A percentile compares a stretch with the other conserved stretches of the same genome.
Evolutionary conservation across 2,888 invertebrate genomes (phyloP).

Genomic region (Heliconius hortense): DNA sequence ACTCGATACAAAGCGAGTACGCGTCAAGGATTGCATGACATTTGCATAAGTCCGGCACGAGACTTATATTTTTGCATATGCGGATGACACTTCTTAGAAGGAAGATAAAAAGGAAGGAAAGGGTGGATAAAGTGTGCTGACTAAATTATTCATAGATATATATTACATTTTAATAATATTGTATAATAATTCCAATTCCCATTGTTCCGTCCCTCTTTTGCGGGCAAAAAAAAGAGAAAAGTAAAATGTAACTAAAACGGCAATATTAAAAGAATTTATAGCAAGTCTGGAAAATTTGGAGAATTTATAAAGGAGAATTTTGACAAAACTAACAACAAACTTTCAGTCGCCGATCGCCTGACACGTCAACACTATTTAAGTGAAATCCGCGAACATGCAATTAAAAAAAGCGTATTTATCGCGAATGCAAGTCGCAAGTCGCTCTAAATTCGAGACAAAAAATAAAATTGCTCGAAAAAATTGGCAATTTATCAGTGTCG

Average conservation of each 20-base stretch:
- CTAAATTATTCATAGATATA: conserved; percentile 17
- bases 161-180: not conserved
- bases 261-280: conserved; percentile 35
- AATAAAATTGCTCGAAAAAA: conserved; percentile 62
- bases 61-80: conserved; percentile 57
- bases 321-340: conserved; percentile 43
- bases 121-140: conserved; percentile 1
- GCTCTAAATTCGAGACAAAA: conserved; percentile 53
- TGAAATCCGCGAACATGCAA: conserved; percentile 54
- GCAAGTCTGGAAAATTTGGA: conserved; percentile 39
- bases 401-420: conserved; percentile 59
- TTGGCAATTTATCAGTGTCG: conserved; percentile 76
- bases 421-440: conserved; percentile 50
- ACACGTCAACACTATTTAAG: conserved; percentile 58
- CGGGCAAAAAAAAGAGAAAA: conserved; percentile 10
- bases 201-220: not conserved
- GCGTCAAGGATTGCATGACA: conserved; percentile 62
- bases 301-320: conserved; percentile 43
- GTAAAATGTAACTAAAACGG: not conserved
- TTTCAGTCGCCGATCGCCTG: conserved; percentile 51
- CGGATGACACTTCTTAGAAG: conserved; percentile 37
- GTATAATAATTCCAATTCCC: too few species aligned
- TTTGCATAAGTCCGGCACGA: conserved; percentile 80
- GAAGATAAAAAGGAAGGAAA: too few species aligned
- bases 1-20: conserved; percentile 62